These are phyloP conservation scores for Empis livida DNA, from an alignment of 2,888 invertebrate species.

Conservation along the genomic window DNA sequence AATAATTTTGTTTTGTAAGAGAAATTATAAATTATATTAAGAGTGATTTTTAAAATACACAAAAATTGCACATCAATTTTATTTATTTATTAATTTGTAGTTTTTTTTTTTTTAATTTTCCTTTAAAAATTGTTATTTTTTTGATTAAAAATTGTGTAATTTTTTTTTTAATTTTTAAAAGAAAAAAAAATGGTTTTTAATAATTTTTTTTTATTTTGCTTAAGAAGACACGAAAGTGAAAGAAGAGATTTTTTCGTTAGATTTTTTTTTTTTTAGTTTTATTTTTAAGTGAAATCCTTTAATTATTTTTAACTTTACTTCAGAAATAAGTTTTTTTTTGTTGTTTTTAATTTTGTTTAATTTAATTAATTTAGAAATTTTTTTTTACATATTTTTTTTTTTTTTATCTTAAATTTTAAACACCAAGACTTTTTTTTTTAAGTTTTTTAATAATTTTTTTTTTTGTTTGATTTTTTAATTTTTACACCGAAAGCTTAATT, in stretches of 20 bases:
- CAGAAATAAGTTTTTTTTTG: slow-evolving; percentile 10
- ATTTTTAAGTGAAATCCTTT: slow-evolving; percentile 8
- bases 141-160: slow-evolving; percentile 10
- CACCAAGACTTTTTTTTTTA: slow-evolving; percentile 12
- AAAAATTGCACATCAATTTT: neutral
- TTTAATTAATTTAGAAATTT: slow-evolving; percentile 5
- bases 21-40: too few relatives aligned
- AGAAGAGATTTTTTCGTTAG: slow-evolving; percentile 27
- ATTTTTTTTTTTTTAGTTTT: slow-evolving; percentile 11
- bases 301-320: slow-evolving; percentile 6
- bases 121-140: slow-evolving; percentile 8
- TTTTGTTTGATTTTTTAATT: slow-evolving; percentile 16
- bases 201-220: slow-evolving; percentile 18
- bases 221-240: slow-evolving; percentile 36
- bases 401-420: slow-evolving; percentile 19
- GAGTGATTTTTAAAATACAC: too few relatives aligned
- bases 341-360: slow-evolving; percentile 5
- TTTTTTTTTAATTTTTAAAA: slow-evolving; percentile 10
- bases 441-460: slow-evolving; percentile 16
- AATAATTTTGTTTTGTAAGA: too few relatives aligned
- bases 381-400: slow-evolving; percentile 18
- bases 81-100: slow-evolving; percentile 12
- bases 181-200: slow-evolving; percentile 7
- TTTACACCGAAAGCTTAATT: slow-evolving; percentile 36
- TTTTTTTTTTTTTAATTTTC: slow-evolving; percentile 17